These are phyloP conservation scores for Drosophila meridionalis DNA, from an alignment of 2,888 invertebrate genomes.

Conservation along the genomic window DNA sequence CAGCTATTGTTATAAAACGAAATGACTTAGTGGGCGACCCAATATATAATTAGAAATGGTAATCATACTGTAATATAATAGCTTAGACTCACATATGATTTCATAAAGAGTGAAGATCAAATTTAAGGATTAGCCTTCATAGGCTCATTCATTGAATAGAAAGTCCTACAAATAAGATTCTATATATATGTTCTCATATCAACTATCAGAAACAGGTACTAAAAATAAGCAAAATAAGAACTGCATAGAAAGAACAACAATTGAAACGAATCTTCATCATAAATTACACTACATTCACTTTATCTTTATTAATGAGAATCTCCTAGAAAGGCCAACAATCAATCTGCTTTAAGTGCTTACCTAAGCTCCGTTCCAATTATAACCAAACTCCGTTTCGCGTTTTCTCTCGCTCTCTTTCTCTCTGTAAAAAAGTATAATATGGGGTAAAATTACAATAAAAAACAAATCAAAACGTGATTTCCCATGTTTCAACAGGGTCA, in stretches of 20 bases:
- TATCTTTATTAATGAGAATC: slow-evolving; percentile 5
- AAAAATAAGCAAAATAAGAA: not conserved
- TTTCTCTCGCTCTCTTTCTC: not conserved
- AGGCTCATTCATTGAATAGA: no score
- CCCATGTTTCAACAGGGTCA: slow-evolving; percentile 52
- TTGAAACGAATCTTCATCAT: not conserved
- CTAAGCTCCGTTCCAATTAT: not conserved
- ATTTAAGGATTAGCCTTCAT: no score
- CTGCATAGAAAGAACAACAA: not conserved
- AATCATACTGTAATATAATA: no score
- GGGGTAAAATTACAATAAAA: slow-evolving; percentile 50
- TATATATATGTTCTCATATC: no score
- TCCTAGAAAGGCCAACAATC: slow-evolving; percentile 5
- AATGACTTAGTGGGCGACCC: no score
- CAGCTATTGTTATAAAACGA: no score
- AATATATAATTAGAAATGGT: no score
- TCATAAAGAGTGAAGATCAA: no score
- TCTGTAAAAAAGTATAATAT: slow-evolving; percentile 8
- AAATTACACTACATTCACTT: not conserved
- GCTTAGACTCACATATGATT: no score
- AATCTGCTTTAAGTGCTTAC: not conserved
- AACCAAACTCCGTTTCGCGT: not conserved
- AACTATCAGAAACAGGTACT: no score
- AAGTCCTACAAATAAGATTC: no score
- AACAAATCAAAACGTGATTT: slow-evolving; percentile 50